These are phyloP conservation scores for Montipora efflorescens DNA, from an alignment of 64 coral and sea anemone species.

Conservation along the genomic window DNA sequence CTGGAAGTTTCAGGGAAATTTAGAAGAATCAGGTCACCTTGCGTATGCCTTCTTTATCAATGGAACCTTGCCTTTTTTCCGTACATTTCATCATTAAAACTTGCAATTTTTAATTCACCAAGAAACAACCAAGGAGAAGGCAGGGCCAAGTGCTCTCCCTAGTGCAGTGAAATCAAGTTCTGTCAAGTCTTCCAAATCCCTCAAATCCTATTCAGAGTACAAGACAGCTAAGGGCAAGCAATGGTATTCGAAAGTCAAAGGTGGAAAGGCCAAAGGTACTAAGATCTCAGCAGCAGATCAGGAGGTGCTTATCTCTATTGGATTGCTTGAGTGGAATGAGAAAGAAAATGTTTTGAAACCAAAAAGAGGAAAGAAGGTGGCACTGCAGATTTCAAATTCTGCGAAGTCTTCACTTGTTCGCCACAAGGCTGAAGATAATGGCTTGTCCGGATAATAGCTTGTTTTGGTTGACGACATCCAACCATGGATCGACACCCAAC, in stretches of 20 bases:
- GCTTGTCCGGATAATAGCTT: too few species aligned
- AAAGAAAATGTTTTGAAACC: background rate
- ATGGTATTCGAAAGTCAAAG: conserved; percentile 10
- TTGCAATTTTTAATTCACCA: background rate
- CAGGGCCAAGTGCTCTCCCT: background rate
- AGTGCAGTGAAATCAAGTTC: conserved; percentile 10
- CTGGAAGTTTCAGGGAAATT: too few species aligned
- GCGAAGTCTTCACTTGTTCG: too few species aligned
- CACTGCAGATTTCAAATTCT: conserved; percentile 17
- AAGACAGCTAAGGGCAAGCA: conserved; percentile 11
- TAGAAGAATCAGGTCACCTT: too few species aligned
- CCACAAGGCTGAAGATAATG: too few species aligned
- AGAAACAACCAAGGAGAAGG: background rate
- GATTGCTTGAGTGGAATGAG: conserved; percentile 54
- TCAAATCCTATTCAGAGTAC: conserved; percentile 2
- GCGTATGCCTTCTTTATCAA: background rate
- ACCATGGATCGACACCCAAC: too few species aligned
- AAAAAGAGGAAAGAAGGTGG: conserved; percentile 41
- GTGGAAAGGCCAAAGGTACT: conserved; percentile 1
- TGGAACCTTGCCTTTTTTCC: background rate
- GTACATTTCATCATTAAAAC: background rate
- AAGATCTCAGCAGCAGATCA: background rate
- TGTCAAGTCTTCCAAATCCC: conserved; percentile 12
- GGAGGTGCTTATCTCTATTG: conserved; percentile 55
- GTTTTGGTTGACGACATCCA: too few species aligned